Conservation (phyloP, 2,888 invertebrate genomes). For the Plusia festucae region DNA sequence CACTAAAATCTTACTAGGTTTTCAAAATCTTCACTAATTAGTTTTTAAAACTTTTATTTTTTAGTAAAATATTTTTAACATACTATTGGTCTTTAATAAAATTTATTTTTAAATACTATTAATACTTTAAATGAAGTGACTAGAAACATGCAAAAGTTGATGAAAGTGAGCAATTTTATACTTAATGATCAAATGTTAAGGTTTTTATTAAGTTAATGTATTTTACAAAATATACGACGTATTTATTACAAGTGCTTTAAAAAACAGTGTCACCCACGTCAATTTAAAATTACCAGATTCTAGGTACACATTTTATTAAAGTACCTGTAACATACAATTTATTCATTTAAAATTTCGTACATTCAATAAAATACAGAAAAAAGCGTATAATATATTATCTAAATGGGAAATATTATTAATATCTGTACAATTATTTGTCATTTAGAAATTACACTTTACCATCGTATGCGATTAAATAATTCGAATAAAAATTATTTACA, state of each 20-base stretch:
- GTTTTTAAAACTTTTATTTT: slow-evolving; percentile 71
- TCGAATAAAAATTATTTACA: slow-evolving; percentile 45
- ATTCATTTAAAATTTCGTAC: slow-evolving; percentile 15
- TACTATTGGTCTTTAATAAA: slow-evolving; percentile 87
- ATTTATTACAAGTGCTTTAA: neutral
- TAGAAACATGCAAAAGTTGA: slow-evolving; percentile 77
- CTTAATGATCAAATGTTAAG: slow-evolving; percentile 55
- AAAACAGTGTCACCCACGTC: neutral
- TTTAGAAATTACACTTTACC: slow-evolving; percentile 87
- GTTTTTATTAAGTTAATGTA: slow-evolving; percentile 33
- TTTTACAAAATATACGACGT: slow-evolving; percentile 40
- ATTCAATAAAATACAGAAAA: slow-evolving; percentile 54
- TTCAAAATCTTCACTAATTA: slow-evolving; percentile 69
- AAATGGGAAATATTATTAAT: slow-evolving; percentile 66
- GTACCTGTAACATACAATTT: neutral
- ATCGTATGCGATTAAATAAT: slow-evolving; percentile 55
- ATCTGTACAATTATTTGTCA: slow-evolving; percentile 82
- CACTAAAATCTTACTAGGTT: slow-evolving; percentile 75
- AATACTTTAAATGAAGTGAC: slow-evolving; percentile 74
- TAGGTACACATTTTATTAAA: slow-evolving; percentile 1
- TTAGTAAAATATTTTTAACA: slow-evolving; percentile 82
- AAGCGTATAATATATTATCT: slow-evolving; percentile 56
- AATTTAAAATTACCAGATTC: neutral
- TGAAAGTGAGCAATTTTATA: slow-evolving; percentile 81
- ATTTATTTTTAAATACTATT: slow-evolving; percentile 68